Evolutionary conservation across 2,113 vertebrate genomes (phyloP), one percentile per base, ranked within the genome.

Genomic region (Acrocephalus kingi): DNA sequence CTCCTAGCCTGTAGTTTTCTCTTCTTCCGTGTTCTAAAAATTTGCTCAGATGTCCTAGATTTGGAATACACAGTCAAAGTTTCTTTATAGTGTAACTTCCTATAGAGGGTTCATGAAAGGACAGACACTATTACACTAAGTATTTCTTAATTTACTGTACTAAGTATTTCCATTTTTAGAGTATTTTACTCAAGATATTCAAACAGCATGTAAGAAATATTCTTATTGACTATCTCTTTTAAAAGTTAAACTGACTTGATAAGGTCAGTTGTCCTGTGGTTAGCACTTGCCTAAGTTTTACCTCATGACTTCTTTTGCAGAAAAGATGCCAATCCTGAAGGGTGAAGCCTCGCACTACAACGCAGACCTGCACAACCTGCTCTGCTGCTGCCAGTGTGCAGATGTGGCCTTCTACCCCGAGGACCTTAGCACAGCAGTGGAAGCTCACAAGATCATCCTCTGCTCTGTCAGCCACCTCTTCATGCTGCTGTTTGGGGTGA

Each of bases 401-500:
- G 99, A 99, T 1, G 99, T 99, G 94, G 97, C 98, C 4, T 99
- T 99, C 87, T 99, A 98, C 49, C 97, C 98, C 0, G 98, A 98
- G 35, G 98, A 99, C 35, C 94, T 98, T 39, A 98, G 98, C 90
- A 98, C 97, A 0, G 95, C 98, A 18, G 98, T 98, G 8, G 98
- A 99, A 97, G 99, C 99, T 15, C 99, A 99, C 81, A 99, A 98
- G n/a, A 97, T 99, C 8, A 98, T 99, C 43, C 98, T 99, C 51
- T 99, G 99, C 55, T 98, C 99, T 0, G 97, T 98, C 79, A 99
- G 99, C 96, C 98, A 98, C 0, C 98, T 99, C 41, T 99, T 99
- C 97, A 98, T 98, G 97, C 98, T 99, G 95, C 98, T 99, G 23
- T 99, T 99, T 3, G 97, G 98, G 54, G 98, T 99, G 92, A 98